Conservation (phyloP, 1,140 invertebrate genomes). For the Parasteatoda tepidariorum region DNA sequence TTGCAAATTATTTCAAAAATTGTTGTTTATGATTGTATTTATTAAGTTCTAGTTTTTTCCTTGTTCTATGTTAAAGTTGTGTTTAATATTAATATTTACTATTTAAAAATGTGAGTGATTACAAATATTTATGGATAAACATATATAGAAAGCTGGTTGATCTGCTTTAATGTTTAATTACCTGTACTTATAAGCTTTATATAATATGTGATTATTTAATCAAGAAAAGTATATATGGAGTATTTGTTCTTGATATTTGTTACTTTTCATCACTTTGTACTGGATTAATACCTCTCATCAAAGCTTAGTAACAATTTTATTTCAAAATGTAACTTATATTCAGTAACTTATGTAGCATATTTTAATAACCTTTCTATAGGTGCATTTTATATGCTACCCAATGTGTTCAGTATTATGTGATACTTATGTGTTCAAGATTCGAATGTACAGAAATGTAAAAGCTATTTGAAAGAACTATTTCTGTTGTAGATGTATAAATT, state of each 20-base stretch:
- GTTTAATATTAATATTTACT: not conserved
- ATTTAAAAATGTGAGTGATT: not conserved
- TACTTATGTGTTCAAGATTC: conserved; percentile 42
- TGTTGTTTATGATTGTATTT: not conserved
- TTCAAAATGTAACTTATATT: conserved; percentile 1
- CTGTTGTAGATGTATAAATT: not conserved
- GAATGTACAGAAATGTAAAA: not conserved
- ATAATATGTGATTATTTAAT: not conserved
- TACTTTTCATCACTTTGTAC: conserved; percentile 4
- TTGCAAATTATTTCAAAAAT: not conserved
- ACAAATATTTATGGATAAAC: not conserved
- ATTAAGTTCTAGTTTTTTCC: not conserved
- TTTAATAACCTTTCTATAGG: not conserved
- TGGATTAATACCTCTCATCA: not conserved
- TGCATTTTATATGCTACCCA: conserved; percentile 21
- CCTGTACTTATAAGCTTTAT: not conserved
- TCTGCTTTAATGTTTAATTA: not conserved
- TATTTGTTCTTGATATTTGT: not conserved
- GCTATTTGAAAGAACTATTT: not conserved
- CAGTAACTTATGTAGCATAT: not conserved
- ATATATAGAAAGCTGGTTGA: not conserved
- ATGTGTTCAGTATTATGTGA: conserved; percentile 51
- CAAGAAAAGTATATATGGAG: not conserved
- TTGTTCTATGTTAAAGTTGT: not conserved
- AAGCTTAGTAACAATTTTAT: conserved; percentile 17